phyloP scores from a whole-genome alignment of 2,797 vertebrate species.

The Premnoplex brunnescens region DNA sequence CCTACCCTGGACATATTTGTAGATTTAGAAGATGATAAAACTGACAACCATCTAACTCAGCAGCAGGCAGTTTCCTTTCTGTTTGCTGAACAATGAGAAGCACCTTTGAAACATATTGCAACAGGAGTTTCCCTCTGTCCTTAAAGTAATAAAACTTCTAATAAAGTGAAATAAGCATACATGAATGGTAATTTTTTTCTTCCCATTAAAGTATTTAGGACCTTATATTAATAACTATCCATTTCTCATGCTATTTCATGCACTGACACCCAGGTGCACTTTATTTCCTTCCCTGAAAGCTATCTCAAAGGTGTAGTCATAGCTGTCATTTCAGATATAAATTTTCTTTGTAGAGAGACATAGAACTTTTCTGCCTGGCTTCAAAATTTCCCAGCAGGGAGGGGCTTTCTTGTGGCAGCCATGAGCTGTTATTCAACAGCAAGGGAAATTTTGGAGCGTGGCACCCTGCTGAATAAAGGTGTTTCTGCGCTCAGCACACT shows the following conservation, averaged over 20 bases:
- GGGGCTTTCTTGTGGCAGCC: not conserved
- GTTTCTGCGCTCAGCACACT: not conserved
- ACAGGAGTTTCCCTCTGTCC: not conserved
- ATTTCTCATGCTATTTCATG: constrained; percentile 40
- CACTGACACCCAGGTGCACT: constrained; percentile 51
- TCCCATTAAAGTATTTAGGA: constrained; percentile 52
- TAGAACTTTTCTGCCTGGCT: not conserved
- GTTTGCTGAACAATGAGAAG: constrained; percentile 1
- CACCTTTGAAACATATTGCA: not conserved
- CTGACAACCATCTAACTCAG: not conserved
- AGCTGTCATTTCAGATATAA: constrained; percentile 45
- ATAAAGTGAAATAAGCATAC: constrained; percentile 15
- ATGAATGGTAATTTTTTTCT: constrained; percentile 8
- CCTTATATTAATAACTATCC: constrained; percentile 37
- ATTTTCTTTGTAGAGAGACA: constrained; percentile 22
- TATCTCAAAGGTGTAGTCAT: constrained; percentile 51
- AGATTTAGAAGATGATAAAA: not conserved
- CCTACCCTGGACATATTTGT: not conserved
- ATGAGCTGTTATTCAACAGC: not conserved
- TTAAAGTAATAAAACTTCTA: constrained; percentile 37
- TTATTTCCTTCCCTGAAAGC: constrained; percentile 52
- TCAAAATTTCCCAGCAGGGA: constrained; percentile 42
- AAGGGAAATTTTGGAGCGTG: not conserved
- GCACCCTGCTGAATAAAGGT: constrained; percentile 23
- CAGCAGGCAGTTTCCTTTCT: constrained; percentile 2